Evolutionary conservation across 2,888 invertebrate species (phyloP), one percentile per base, ranked within the genome.

Genomic region (Chymomyza caudatula): DNA sequence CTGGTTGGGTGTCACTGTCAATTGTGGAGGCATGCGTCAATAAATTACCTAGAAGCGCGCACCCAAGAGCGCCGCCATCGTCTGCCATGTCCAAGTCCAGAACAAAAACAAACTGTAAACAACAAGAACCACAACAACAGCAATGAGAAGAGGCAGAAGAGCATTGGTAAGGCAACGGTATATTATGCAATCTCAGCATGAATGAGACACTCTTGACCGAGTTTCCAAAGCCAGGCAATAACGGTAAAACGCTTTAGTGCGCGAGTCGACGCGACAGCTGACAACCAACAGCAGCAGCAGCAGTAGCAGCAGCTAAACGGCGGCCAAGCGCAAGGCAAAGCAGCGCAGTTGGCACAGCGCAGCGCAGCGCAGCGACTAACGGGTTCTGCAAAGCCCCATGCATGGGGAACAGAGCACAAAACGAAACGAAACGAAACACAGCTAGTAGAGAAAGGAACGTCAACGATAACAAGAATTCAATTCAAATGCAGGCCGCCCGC

Each of bases 181-280:
- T 77, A 85, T 88, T 86, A 87, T 88, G 86, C 82, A 88, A 88
- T 86, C 86, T 80, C 86, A 85, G 85, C 87, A 88, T 87, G 86
- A 86, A 84, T 87, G 86, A 88, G 88, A 86, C 88, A 88, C 88
- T 88, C 88, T 88, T 88, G 88, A 88, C 88, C 88, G 88, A 88
- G 86, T 88, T 88, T 88, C 86, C 84, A 80, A 77, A 84, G 78
- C 73, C 82, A 85, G 75, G 83, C 85, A 77, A 71, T 82, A 87
- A 87, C 88, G 87, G 87, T 87, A 84, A 69, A 65, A 37, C 22
- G 17, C 51, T 20, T n/a, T n/a, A n/a, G n/a, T n/a, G n/a, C n/a
- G n/a, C n/a, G 13, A 47, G 47, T 47, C 47, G 17, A 19, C 29
- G 42, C 56, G 63, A 65, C 60, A 65, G 63, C 55, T 42, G 58